phyloP scores from a whole-genome alignment of 2,888 invertebrate genomes.

The Prostheceraeus crozeri region DNA sequence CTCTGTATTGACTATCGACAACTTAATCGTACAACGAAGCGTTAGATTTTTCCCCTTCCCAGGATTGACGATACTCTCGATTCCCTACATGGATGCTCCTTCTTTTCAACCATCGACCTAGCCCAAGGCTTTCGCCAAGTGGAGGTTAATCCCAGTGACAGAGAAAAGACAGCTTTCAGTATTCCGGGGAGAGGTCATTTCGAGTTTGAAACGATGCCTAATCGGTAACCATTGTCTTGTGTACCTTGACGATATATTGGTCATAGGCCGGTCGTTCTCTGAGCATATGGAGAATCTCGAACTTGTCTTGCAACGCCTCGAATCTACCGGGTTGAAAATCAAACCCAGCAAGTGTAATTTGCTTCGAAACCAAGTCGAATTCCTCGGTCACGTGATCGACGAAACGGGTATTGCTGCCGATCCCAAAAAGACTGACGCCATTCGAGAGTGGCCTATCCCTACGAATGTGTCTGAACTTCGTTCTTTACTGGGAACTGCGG shows the following conservation, averaged over 20 bases:
- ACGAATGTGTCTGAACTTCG: no score
- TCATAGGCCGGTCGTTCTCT: background rate
- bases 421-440: background rate
- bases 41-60: slow-evolving; percentile 36
- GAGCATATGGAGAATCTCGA: background rate
- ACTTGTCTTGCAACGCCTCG: background rate
- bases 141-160: slow-evolving; percentile 10
- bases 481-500: no score
- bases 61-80: slow-evolving; percentile 41
- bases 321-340: background rate
- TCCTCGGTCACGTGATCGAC: background rate
- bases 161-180: slow-evolving; percentile 39
- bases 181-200: background rate
- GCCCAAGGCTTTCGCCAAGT: slow-evolving; percentile 36
- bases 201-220: background rate
- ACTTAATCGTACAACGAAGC: slow-evolving; percentile 35
- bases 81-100: slow-evolving; percentile 27
- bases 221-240: background rate
- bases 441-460: background rate
- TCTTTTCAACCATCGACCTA: slow-evolving; percentile 39
- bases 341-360: background rate
- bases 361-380: background rate
- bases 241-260: background rate
- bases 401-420: background rate
- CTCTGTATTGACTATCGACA: slow-evolving; percentile 40